Percentiles rank a stretch among this genome's conserved stretches.
Conservation (phyloP, 2,888 invertebrate genomes). For the Dryocosmus kuriphilus region DNA sequence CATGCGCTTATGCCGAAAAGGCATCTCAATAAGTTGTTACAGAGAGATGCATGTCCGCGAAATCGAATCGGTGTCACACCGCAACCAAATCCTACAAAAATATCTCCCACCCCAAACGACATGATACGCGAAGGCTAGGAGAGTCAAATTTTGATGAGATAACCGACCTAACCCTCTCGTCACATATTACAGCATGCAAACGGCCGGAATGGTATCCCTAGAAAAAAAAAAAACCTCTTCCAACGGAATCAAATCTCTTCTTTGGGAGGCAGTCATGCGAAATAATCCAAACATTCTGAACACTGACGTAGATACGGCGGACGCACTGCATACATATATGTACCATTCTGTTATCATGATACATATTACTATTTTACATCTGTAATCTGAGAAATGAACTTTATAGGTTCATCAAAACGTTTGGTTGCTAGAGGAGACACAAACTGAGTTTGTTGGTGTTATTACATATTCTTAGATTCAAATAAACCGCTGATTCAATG, state of each 20-base stretch:
- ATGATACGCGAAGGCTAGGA: conserved; percentile 59
- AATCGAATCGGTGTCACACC: conserved; percentile 71
- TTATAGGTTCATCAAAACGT: neutral
- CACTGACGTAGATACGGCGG: conserved; percentile 72
- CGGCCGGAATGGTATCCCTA: conserved; percentile 61
- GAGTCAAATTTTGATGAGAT: conserved; percentile 76
- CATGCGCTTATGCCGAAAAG: conserved; percentile 43
- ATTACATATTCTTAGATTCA: neutral
- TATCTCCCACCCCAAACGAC: conserved; percentile 58
- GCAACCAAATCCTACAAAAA: conserved; percentile 74
- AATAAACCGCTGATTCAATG: neutral
- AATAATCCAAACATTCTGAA: conserved; percentile 77
- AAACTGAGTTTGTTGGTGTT: neutral
- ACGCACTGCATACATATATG: conserved; percentile 56
- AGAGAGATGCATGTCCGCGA: conserved; percentile 57
- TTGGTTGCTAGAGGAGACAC: neutral
- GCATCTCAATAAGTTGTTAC: conserved; percentile 53
- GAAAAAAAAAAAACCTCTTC: conserved; percentile 68
- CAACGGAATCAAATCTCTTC: conserved; percentile 76
- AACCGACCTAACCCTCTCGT: conserved; percentile 73
- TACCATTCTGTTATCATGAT: conserved; percentile 51
- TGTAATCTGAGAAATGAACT: conserved; percentile 18
- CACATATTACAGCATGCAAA: conserved; percentile 69
- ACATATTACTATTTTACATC: conserved; percentile 47
- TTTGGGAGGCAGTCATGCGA: conserved; percentile 75